These are phyloP conservation scores for Lagorchestes hirsutus DNA, from an alignment of 2,797 vertebrate species.

Conservation along the genomic window DNA sequence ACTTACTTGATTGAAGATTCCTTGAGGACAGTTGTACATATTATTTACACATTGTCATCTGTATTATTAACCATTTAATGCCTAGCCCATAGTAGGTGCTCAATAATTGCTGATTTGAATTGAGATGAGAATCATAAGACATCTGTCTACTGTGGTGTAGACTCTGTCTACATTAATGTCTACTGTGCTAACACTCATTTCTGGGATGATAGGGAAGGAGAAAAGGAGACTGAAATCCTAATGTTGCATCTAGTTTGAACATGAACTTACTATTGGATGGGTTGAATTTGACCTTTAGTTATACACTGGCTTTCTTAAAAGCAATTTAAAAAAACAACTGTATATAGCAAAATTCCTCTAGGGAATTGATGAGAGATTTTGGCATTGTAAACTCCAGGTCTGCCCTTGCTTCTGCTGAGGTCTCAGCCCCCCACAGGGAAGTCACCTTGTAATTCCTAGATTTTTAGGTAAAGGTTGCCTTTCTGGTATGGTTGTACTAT, in stretches of 20 bases:
- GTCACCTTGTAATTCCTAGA: background rate
- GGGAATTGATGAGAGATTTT: background rate
- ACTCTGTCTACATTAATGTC: background rate
- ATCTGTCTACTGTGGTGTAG: background rate
- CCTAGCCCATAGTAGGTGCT: background rate
- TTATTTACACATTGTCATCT: background rate
- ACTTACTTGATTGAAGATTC: background rate
- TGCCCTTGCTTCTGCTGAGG: background rate
- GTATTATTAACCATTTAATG: background rate
- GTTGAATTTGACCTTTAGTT: background rate
- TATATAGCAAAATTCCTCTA: background rate
- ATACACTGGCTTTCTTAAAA: background rate
- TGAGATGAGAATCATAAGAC: background rate
- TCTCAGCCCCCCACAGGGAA: background rate
- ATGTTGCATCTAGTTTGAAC: background rate
- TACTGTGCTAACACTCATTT: background rate
- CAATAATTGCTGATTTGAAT: background rate
- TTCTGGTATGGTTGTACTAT: background rate
- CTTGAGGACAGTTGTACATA: background rate
- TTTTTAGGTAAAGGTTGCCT: background rate
- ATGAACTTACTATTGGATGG: background rate
- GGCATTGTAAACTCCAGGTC: fast-evolving
- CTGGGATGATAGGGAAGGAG: background rate
- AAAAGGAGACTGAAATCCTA: background rate
- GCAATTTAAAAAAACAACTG: background rate